Percentiles rank a stretch among this genome's conserved stretches.
These are phyloP conservation scores for Aculops lycopersici DNA, from an alignment of 1,140 invertebrate species.

Conservation along the genomic window DNA sequence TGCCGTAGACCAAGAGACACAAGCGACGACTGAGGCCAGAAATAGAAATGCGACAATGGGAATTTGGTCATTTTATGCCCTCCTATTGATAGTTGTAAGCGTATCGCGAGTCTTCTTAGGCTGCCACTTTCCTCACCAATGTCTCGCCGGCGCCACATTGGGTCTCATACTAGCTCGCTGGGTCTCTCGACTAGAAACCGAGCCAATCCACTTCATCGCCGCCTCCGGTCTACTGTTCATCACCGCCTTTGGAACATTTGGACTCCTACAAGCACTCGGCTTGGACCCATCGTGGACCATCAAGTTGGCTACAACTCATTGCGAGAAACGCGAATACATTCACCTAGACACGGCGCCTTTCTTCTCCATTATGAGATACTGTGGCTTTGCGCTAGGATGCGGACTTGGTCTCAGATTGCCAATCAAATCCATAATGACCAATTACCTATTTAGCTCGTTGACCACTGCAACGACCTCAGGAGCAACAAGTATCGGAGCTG, in stretches of 20 bases:
- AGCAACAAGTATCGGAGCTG: too few relatives aligned
- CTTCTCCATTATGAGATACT: slow-evolving; percentile 20
- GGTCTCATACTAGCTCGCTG: slow-evolving; percentile 15
- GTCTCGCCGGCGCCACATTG: slow-evolving; percentile 21
- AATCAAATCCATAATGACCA: too few relatives aligned
- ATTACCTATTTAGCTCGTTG: neutral
- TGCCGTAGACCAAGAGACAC: too few relatives aligned
- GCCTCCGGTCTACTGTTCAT: slow-evolving; percentile 10
- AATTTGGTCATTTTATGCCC: slow-evolving; percentile 16
- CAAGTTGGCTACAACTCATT: slow-evolving; percentile 24
- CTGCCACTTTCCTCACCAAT: slow-evolving; percentile 31
- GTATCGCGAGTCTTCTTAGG: slow-evolving; percentile 25
- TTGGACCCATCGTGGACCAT: slow-evolving; percentile 24
- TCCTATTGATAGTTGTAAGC: slow-evolving; percentile 19
- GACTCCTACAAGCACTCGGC: slow-evolving; percentile 14
- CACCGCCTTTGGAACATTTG: slow-evolving; percentile 14
- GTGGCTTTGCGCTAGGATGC: slow-evolving; percentile 17
- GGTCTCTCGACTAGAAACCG: slow-evolving; percentile 10
- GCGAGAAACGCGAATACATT: slow-evolving; percentile 20
- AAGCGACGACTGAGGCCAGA: too few relatives aligned
- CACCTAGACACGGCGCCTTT: slow-evolving; percentile 24
- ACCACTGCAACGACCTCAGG: too few relatives aligned
- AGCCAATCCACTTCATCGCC: slow-evolving; percentile 10
- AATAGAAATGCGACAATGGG: too few relatives aligned
- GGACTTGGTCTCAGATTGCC: slow-evolving; percentile 15